These are phyloP conservation scores for Leptobrachium ailaonicum DNA, from an alignment of 2,113 vertebrate species.

Conservation along the genomic window DNA sequence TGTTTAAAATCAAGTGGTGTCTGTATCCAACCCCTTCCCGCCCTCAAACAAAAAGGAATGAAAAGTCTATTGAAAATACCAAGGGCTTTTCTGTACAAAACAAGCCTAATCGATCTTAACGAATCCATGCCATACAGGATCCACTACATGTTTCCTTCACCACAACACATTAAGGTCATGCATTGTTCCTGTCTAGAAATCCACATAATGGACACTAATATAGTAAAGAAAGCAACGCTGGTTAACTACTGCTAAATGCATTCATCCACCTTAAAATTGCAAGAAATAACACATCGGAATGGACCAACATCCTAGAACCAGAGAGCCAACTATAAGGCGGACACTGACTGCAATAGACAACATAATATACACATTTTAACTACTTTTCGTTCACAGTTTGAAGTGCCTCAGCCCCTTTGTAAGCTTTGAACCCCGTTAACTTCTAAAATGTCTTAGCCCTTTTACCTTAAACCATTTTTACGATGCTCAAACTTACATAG, in stretches of 20 bases:
- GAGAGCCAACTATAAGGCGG: not conserved
- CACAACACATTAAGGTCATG: constrained; percentile 1
- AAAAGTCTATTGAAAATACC: too few species aligned
- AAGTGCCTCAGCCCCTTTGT: constrained; percentile 41
- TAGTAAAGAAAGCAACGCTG: not conserved
- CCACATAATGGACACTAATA: not conserved
- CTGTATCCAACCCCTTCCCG: too few species aligned
- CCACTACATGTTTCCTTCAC: constrained; percentile 9
- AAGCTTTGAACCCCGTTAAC: too few species aligned
- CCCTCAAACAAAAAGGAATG: too few species aligned
- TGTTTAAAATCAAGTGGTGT: too few species aligned
- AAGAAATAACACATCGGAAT: not conserved
- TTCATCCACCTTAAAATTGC: not conserved
- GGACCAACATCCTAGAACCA: constrained; percentile 4
- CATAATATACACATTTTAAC: constrained; percentile 2
- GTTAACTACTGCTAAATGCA: not conserved
- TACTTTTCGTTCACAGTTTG: constrained; percentile 44
- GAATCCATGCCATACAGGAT: constrained; percentile 4
- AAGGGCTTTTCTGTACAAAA: too few species aligned
- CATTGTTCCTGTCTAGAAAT: not conserved
- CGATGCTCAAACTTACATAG: constrained; percentile 57
- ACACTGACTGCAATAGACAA: constrained; percentile 29
- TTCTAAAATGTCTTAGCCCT: constrained; percentile 5
- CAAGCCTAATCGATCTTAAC: not conserved
- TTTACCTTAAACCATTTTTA: constrained; percentile 53